phyloP scores from a whole-genome alignment of 2,888 invertebrate species.

The Parnassius smintheus region DNA sequence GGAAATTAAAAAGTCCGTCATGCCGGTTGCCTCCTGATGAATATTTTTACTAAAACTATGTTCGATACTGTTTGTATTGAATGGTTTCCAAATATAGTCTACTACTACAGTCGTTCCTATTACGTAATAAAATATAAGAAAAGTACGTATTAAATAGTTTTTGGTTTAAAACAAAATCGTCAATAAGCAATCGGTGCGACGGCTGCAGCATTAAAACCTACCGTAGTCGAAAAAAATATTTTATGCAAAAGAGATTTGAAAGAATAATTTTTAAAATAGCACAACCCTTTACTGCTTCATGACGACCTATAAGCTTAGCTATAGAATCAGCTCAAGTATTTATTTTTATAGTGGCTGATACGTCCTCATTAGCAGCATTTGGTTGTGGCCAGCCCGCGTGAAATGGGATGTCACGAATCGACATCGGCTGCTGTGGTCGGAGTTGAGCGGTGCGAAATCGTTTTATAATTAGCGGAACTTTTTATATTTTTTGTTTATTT shows the following conservation, averaged over 20 bases:
- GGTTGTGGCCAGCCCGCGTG: constrained; percentile 51
- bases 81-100: constrained; percentile 6
- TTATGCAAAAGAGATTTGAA: constrained; percentile 42
- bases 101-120: constrained; percentile 58
- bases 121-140: constrained; percentile 60
- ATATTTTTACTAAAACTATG: neutral
- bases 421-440: constrained; percentile 41
- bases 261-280: constrained; percentile 40
- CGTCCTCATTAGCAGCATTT: constrained; percentile 53
- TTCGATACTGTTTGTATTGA: neutral
- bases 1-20: constrained; percentile 42
- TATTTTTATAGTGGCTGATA: constrained; percentile 30
- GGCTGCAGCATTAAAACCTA: neutral
- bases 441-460: constrained; percentile 17
- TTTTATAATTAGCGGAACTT: constrained; percentile 19
- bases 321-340: constrained; percentile 23
- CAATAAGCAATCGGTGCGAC: constrained; percentile 40
- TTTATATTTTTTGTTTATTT: constrained; percentile 20
- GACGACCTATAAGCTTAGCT: constrained; percentile 41
- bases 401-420: constrained; percentile 40
- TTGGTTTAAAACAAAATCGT: constrained; percentile 35
- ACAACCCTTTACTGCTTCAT: constrained; percentile 56
- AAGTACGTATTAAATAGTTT: constrained; percentile 48
- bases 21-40: constrained; percentile 55
- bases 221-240: constrained; percentile 2